Evolutionary conservation across 2,113 vertebrate species (phyloP).

Genomic region (Neogale vison): DNA sequence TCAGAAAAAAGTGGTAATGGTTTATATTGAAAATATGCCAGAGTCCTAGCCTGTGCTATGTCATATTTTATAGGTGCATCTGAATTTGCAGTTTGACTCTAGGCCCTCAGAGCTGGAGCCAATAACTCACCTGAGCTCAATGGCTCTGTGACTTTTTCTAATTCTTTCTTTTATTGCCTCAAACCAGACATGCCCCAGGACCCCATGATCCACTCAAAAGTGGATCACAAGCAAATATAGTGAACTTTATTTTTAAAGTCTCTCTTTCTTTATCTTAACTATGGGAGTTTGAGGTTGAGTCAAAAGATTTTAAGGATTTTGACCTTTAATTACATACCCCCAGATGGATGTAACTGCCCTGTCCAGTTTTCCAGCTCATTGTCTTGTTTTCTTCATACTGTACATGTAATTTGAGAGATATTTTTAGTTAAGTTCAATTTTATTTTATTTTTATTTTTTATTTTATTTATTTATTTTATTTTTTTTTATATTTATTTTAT

Average conservation of each 20-base stretch:
- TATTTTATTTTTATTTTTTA: not conserved
- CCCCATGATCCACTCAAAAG: not conserved
- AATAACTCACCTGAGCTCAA: not conserved
- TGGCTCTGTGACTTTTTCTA: not conserved
- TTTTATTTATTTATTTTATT: too few relatives aligned
- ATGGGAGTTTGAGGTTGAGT: not conserved
- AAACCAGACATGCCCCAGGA: not conserved
- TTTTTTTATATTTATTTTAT: not conserved
- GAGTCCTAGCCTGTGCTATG: not conserved
- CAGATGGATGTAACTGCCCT: not conserved
- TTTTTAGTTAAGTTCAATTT: not conserved
- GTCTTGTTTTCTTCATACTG: not conserved
- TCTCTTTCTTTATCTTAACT: not conserved
- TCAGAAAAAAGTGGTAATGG: not conserved
- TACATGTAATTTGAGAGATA: not conserved
- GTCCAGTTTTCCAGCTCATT: not conserved
- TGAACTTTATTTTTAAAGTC: not conserved
- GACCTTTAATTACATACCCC: not conserved
- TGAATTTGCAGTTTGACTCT: not conserved
- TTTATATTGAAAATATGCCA: not conserved
- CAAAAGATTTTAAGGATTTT: not conserved
- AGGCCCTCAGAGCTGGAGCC: not conserved
- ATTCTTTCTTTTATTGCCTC: not conserved
- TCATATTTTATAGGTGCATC: not conserved
- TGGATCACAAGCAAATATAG: not conserved